phyloP scores from a whole-genome alignment of 2,113 vertebrate genomes.

The Cromileptes altivelis region DNA sequence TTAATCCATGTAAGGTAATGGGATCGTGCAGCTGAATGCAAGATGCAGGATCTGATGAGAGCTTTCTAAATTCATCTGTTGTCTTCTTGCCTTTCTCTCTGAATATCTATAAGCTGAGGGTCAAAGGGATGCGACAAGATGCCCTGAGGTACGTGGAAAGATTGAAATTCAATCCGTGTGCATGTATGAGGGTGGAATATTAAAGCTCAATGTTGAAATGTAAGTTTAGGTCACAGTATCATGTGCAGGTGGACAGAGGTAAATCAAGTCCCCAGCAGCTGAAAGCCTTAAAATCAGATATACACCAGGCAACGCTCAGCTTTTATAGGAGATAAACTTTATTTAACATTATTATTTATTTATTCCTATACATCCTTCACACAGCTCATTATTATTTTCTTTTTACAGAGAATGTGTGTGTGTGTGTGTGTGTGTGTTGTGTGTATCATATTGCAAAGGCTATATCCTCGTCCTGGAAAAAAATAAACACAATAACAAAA shows the following conservation, averaged over 20 bases:
- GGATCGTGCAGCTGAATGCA: conserved; percentile 60
- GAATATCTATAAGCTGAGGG: conserved; percentile 53
- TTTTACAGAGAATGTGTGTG: conserved; percentile 90
- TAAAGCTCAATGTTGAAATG: conserved; percentile 7
- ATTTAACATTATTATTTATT: conserved; percentile 91
- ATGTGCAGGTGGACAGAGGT: neutral
- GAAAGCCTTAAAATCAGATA: conserved; percentile 56
- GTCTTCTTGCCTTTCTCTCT: conserved; percentile 32
- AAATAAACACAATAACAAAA: conserved; percentile 80
- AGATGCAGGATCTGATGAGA: conserved; percentile 40
- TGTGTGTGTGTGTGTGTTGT: conserved; percentile 75
- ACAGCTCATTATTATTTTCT: conserved; percentile 83
- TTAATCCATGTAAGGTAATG: conserved; percentile 52
- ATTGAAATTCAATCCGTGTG: conserved; percentile 31
- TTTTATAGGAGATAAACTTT: conserved; percentile 93
- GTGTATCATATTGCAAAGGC: conserved; percentile 84
- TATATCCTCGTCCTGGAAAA: conserved; percentile 81
- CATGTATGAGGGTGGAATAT: conserved; percentile 31
- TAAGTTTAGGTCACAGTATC: neutral
- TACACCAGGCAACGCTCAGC: conserved; percentile 86
- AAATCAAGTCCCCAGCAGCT: conserved; percentile 14
- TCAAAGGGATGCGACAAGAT: conserved; percentile 41
- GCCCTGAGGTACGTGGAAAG: neutral
- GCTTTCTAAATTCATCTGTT: conserved; percentile 42
- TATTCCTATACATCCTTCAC: conserved; percentile 94